Percentiles rank a stretch among this genome's conserved stretches.
These are phyloP conservation scores for Wiebesia pumilae DNA, from an alignment of 1,140 invertebrate genomes.

Conservation along the genomic window DNA sequence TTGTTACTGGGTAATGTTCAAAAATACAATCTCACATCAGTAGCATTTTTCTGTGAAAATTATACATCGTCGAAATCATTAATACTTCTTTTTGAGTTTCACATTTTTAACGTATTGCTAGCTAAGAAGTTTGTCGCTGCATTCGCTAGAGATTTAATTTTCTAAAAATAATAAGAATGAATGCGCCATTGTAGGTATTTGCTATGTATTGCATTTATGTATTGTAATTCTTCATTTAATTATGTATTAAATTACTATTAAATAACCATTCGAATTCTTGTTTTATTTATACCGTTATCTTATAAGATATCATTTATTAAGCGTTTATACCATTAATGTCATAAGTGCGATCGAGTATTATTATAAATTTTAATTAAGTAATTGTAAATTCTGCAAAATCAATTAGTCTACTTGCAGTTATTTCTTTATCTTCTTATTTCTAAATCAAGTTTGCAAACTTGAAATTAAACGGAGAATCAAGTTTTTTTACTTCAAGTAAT, in stretches of 20 bases:
- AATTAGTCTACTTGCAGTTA: neutral
- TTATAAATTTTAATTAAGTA: slow-evolving; percentile 23
- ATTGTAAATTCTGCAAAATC: neutral
- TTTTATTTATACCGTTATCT: slow-evolving; percentile 49
- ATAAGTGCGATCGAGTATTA: slow-evolving; percentile 35
- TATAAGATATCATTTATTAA: slow-evolving; percentile 39
- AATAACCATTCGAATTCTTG: slow-evolving; percentile 33
- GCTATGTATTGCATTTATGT: slow-evolving; percentile 56
- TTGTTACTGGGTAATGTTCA: neutral
- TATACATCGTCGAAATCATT: neutral
- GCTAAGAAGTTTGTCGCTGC: slow-evolving; percentile 9
- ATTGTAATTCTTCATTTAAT: slow-evolving; percentile 57
- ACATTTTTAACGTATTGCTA: neutral
- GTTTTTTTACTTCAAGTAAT: neutral
- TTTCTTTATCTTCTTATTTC: neutral
- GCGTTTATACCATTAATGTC: slow-evolving; percentile 20
- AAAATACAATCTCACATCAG: slow-evolving; percentile 42
- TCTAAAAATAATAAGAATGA: slow-evolving; percentile 67
- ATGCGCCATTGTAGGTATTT: slow-evolving; percentile 53
- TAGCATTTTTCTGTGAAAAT: slow-evolving; percentile 49
- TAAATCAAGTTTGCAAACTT: neutral
- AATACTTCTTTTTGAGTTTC: neutral
- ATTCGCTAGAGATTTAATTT: slow-evolving; percentile 57
- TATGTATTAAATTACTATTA: slow-evolving; percentile 48
- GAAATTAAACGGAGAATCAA: slow-evolving; percentile 25